Evolutionary conservation across 2,797 vertebrate genomes (phyloP), one percentile per base, ranked within the genome.

Genomic region (Sebastes matsubarae): DNA sequence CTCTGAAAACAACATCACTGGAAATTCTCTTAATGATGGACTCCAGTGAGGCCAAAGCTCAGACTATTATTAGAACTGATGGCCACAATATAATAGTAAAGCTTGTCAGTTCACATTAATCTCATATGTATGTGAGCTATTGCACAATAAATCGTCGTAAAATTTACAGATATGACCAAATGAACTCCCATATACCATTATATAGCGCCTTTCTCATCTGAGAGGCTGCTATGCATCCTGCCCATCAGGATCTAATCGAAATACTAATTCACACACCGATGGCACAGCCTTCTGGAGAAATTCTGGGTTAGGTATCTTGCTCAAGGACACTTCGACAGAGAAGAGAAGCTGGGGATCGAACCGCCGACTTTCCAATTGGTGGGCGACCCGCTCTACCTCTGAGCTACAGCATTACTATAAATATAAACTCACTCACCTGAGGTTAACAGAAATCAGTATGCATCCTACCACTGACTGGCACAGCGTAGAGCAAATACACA

Each of bases 401-500:
- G 46, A n/a, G 46, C 46, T 52, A n/a, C 46, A n/a, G 18, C 18
- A n/a, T 52, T 52, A 52, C 46, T 46, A 46, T 20, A 52, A 20
- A n/a, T 52, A 52, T 32, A 54, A 68, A 32, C 25, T 68, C 14
- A 10, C 61, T 60, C 27, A 72, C 73, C 67, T 75, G 68, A 70
- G 52, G 60, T 88, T 58, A 74, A 76, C 27, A 72, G 63, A 66
- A 52, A 82, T 81, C 75, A 63, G 78, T 50, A 64, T 81, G 80
- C 63, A 81, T 24, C 42, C 61, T 58, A 46, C n/a, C 75, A 80
- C 72, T 50, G 66, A 60, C 69, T 77, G 78, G 32, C 60, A 71
- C 72, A 85, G 27, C 29, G 22, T 29, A 69, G 54, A 63, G 79
- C 71, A 88, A 82, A 87, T 38, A 76, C 55, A 74, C 30, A 36